phyloP scores from a whole-genome alignment of 92 coral and sea anemone species.

The Diadumene lineata region DNA sequence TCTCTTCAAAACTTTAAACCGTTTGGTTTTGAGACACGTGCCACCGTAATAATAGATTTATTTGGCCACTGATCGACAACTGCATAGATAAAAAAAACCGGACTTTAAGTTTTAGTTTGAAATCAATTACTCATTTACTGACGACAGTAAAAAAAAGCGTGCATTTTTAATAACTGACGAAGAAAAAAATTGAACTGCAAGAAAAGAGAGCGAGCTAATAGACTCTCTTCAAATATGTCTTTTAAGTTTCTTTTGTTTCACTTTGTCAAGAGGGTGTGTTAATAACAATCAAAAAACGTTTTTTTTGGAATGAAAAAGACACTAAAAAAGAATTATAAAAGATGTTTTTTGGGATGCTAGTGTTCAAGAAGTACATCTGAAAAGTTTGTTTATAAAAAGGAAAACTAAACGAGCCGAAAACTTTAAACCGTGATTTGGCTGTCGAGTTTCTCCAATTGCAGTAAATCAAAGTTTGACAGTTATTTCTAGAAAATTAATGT shows the following conservation, averaged over 20 bases:
- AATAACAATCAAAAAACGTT: background rate
- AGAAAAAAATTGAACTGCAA: background rate
- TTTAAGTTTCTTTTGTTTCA: constrained; percentile 6
- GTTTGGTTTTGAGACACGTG: constrained; percentile 36
- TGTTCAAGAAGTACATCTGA: background rate
- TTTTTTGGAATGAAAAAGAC: background rate
- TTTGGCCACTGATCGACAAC: constrained; percentile 17
- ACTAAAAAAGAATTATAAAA: background rate
- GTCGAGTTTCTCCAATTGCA: background rate
- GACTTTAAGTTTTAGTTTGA: background rate
- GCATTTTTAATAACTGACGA: background rate
- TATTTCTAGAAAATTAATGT: background rate
- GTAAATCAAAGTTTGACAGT: constrained; percentile 28
- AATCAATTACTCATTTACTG: background rate
- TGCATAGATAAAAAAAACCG: background rate
- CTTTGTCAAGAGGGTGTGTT: background rate
- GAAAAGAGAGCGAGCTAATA: background rate
- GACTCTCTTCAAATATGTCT: background rate
- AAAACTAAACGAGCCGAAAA: background rate
- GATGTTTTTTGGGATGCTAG: background rate
- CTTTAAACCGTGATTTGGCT: background rate
- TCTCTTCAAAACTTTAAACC: constrained; percentile 41
- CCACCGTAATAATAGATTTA: background rate
- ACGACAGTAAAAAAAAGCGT: background rate
- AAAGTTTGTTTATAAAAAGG: too few species aligned